Percentiles rank a stretch among this genome's conserved stretches.
Conservation (phyloP, 1,140 invertebrate species). For the Diabrotica undecimpunctata region DNA sequence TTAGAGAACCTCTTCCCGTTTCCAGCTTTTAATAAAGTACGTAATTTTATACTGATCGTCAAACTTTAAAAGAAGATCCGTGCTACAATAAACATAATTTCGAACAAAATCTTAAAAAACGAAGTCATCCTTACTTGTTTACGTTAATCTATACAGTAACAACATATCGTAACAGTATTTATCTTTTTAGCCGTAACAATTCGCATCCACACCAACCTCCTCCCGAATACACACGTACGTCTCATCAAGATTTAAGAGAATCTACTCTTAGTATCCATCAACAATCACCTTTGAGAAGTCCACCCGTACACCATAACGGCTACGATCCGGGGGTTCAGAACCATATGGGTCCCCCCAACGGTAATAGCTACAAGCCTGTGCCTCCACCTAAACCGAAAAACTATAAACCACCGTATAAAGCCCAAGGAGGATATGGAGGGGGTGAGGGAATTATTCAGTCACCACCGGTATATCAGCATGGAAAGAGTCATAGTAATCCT, state of each 20-base stretch:
- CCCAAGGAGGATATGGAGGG: constrained; percentile 31
- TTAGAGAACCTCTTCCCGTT: too few species aligned
- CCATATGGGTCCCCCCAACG: constrained; percentile 33
- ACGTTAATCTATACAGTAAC: too few species aligned
- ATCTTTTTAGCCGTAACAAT: constrained; percentile 29
- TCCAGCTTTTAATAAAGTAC: too few species aligned
- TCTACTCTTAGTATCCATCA: constrained; percentile 45
- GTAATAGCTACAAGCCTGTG: constrained; percentile 71
- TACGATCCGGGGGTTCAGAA: constrained; percentile 30
- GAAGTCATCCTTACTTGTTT: too few species aligned
- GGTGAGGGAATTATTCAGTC: constrained; percentile 40
- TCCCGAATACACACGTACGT: constrained; percentile 40
- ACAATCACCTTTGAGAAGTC: constrained; percentile 43
- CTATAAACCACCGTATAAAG: constrained; percentile 70
- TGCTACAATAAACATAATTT: too few species aligned
- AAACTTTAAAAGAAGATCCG: too few species aligned
- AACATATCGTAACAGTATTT: too few species aligned
- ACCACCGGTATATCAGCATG: constrained; percentile 46
- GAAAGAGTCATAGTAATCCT: constrained; percentile 49
- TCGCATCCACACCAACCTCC: constrained; percentile 23
- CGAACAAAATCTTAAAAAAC: too few species aligned
- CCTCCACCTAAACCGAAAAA: constrained; percentile 90
- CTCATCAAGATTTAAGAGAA: constrained; percentile 45
- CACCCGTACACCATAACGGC: constrained; percentile 34
- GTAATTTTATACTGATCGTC: too few species aligned